Conservation (phyloP, 2,113 vertebrate genomes). For the Sorex araneus region DNA sequence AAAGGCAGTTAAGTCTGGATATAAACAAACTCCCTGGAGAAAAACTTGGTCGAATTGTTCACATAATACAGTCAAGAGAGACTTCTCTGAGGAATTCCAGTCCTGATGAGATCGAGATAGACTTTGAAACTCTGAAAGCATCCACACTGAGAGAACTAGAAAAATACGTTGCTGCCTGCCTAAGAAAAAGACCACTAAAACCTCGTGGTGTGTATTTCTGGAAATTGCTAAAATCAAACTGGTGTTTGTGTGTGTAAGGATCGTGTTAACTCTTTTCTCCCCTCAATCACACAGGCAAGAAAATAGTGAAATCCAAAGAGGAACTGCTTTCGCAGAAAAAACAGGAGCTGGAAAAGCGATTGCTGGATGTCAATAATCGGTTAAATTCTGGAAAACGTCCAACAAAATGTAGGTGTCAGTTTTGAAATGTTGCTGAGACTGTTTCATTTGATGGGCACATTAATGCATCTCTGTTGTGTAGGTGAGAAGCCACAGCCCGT, state of each 20-base stretch:
- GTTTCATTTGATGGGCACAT: not conserved
- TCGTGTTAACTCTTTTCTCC: slow-evolving; percentile 27
- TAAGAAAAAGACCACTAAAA: slow-evolving; percentile 89
- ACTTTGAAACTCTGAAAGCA: slow-evolving; percentile 94
- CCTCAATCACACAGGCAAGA: slow-evolving; percentile 84
- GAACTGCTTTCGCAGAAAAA: slow-evolving; percentile 85
- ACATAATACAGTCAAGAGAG: slow-evolving; percentile 93
- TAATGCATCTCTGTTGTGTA: slow-evolving; percentile 76
- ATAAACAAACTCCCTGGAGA: slow-evolving; percentile 94
- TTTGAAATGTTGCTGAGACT: slow-evolving; percentile 2
- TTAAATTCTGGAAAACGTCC: slow-evolving; percentile 85
- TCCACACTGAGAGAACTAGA: slow-evolving; percentile 94
- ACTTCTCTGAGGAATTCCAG: slow-evolving; percentile 87
- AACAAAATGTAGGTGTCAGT: slow-evolving; percentile 84
- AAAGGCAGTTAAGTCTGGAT: slow-evolving; percentile 92
- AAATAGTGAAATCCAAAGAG: slow-evolving; percentile 85
- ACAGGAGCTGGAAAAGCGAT: slow-evolving; percentile 85
- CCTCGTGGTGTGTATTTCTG: slow-evolving; percentile 87
- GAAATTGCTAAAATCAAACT: not conserved
- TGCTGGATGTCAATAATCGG: slow-evolving; percentile 85
- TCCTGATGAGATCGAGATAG: slow-evolving; percentile 93
- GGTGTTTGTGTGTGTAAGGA: not conserved
- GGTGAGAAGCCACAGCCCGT: slow-evolving; percentile 75
- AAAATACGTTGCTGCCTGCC: slow-evolving; percentile 91
- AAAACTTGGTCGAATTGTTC: slow-evolving; percentile 92